These are phyloP conservation scores for Amia ocellicauda DNA, from an alignment of 2,113 vertebrate species.

Conservation along the genomic window DNA sequence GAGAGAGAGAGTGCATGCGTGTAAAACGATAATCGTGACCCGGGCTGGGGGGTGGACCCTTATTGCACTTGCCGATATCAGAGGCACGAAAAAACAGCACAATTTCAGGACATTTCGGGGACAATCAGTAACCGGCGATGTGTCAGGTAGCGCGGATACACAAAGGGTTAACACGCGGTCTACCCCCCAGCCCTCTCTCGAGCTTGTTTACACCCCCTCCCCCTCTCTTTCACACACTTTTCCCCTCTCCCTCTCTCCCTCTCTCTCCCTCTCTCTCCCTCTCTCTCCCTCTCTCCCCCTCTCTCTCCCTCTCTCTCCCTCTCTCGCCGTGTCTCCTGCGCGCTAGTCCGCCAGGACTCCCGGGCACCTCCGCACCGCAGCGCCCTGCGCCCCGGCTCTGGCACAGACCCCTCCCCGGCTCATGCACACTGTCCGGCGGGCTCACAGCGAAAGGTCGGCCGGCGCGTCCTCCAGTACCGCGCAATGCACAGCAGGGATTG, in stretches of 20 bases:
- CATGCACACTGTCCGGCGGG: too few relatives aligned
- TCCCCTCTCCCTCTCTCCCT: background rate
- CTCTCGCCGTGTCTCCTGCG: constrained; percentile 20
- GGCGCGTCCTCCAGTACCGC: background rate
- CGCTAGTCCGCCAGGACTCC: constrained; percentile 24
- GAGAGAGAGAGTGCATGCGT: too few relatives aligned
- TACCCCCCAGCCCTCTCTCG: too few relatives aligned
- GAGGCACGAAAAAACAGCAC: too few relatives aligned
- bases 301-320: constrained; percentile 14
- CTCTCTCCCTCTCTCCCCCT: constrained; percentile 3
- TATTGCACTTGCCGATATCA: too few relatives aligned
- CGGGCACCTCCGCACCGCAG: background rate
- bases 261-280: background rate
- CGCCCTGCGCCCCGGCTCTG: background rate
- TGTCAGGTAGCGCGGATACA: too few relatives aligned
- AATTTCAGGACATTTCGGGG: too few relatives aligned
- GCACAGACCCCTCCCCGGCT: background rate
- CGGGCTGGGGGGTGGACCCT: too few relatives aligned
- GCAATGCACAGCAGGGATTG: too few relatives aligned
- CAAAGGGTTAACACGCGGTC: too few relatives aligned
- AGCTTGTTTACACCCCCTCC: background rate
- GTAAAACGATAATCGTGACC: too few relatives aligned
- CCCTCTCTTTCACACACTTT: constrained; percentile 3
- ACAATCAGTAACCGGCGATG: too few relatives aligned
- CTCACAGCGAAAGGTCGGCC: background rate